phyloP scores from a whole-genome alignment of 1,140 invertebrate genomes.

The Hirudo medicinalis region DNA sequence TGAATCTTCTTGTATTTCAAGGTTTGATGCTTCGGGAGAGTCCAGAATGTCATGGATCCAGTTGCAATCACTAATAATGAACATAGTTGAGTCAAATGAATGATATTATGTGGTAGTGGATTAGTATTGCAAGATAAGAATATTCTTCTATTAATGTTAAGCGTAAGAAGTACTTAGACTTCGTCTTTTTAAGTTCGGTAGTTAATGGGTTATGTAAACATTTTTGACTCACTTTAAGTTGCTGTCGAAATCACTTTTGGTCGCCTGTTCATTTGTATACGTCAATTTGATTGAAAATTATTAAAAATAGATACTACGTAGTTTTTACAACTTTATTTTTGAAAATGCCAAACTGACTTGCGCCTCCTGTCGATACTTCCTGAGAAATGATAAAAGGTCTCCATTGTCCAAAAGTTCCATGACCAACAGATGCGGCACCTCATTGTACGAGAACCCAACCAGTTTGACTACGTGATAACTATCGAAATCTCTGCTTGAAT shows the following conservation, averaged over 20 bases:
- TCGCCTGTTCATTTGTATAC: not conserved
- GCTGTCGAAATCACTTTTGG: not conserved
- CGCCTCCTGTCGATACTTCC: constrained; percentile 65
- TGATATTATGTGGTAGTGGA: too few species aligned
- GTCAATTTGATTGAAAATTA: not conserved
- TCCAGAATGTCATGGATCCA: too few species aligned
- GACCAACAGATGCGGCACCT: constrained; percentile 78
- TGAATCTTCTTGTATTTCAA: too few species aligned
- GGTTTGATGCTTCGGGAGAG: too few species aligned
- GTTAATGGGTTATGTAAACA: not conserved
- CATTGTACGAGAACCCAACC: constrained; percentile 78
- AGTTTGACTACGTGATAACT: constrained; percentile 85
- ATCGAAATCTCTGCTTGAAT: constrained; percentile 57
- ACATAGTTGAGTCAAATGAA: not conserved
- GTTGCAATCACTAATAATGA: too few species aligned
- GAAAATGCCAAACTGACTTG: not conserved
- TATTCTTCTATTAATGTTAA: too few species aligned
- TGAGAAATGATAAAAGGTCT: constrained; percentile 80
- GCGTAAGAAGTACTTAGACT: not conserved
- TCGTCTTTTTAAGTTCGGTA: not conserved
- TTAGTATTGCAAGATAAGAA: too few species aligned
- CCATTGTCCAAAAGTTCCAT: constrained; percentile 96
- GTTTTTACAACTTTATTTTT: not conserved
- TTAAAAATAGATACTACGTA: not conserved
- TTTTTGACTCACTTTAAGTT: not conserved